A percentile compares a stretch with the other conserved stretches of the same genome.
Evolutionary conservation across 2,888 invertebrate species (phyloP).

Genomic region (Smittia aterrima): DNA sequence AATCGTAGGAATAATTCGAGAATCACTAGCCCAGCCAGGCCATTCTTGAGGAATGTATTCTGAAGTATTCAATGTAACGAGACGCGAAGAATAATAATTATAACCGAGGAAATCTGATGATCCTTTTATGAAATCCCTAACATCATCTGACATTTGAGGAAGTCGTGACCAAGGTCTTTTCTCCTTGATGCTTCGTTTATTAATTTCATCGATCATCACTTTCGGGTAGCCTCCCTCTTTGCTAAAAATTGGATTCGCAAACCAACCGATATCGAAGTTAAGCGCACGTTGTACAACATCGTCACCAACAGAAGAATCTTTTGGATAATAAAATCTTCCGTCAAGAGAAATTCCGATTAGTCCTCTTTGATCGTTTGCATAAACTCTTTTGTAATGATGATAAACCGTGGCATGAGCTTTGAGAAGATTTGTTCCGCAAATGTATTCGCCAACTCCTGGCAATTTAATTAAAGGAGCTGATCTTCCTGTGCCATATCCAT

Average conservation of each 20-base stretch:
- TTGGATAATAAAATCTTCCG: slow-evolving; percentile 46
- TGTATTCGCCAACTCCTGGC: slow-evolving; percentile 55
- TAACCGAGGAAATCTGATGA: slow-evolving; percentile 49
- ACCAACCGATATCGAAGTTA: slow-evolving; percentile 30
- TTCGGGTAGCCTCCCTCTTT: slow-evolving; percentile 56
- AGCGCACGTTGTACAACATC: slow-evolving; percentile 34
- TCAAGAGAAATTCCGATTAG: slow-evolving; percentile 48
- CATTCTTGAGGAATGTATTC: slow-evolving; percentile 45
- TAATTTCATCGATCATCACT: slow-evolving; percentile 55
- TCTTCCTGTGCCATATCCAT: slow-evolving; percentile 55
- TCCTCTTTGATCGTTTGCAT: slow-evolving; percentile 46
- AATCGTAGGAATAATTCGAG: slow-evolving; percentile 44
- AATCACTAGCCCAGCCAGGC: slow-evolving; percentile 59
- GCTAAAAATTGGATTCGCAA: slow-evolving; percentile 53
- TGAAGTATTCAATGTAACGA: slow-evolving; percentile 43
- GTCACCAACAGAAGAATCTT: slow-evolving; percentile 32
- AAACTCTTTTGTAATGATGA: slow-evolving; percentile 53
- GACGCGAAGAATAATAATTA: slow-evolving; percentile 48
- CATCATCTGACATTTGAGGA: slow-evolving; percentile 52
- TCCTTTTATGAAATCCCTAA: slow-evolving; percentile 44
- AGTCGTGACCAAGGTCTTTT: slow-evolving; percentile 54
- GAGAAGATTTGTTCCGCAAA: slow-evolving; percentile 56
- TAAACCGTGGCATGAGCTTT: slow-evolving; percentile 59
- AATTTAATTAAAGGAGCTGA: slow-evolving; percentile 52
- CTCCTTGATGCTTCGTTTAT: slow-evolving; percentile 52